Evolutionary conservation across 53 echinoderm and acorn worm genomes (phyloP).

Genomic region (Actinopyga echinites): DNA sequence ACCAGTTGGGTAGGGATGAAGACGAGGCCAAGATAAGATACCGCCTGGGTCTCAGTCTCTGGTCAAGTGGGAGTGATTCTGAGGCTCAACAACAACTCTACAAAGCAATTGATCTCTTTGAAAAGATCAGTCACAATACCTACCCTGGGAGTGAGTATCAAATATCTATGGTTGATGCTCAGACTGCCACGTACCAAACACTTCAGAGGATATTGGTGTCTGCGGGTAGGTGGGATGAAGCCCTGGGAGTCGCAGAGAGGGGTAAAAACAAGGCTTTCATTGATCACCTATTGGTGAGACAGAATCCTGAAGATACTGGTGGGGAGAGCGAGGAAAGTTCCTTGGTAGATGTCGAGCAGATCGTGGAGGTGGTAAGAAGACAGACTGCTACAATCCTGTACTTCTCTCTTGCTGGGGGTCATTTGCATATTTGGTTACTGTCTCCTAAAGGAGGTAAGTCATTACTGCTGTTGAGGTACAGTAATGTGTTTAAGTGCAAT

Average conservation of each 20-base stretch:
- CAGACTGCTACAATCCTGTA: slow-evolving; percentile 85
- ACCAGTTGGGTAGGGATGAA: slow-evolving; percentile 92
- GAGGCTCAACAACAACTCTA: slow-evolving; percentile 96
- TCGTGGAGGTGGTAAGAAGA: slow-evolving; percentile 80
- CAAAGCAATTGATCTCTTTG: slow-evolving; percentile 90
- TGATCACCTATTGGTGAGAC: slow-evolving; percentile 79
- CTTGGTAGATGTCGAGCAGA: slow-evolving; percentile 86
- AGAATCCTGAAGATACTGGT: slow-evolving; percentile 59
- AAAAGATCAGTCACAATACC: slow-evolving; percentile 82
- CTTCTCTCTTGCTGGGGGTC: slow-evolving; percentile 92
- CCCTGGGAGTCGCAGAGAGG: slow-evolving; percentile 90
- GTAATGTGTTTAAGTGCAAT: too few species aligned
- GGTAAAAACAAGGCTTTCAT: slow-evolving; percentile 93
- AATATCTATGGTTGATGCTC: slow-evolving; percentile 85
- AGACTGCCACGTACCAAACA: slow-evolving; percentile 92
- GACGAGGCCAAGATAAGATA: slow-evolving; percentile 98
- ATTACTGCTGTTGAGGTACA: too few species aligned
- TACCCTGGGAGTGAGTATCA: slow-evolving; percentile 87
- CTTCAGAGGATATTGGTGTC: slow-evolving; percentile 89
- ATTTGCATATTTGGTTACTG: slow-evolving; percentile 95
- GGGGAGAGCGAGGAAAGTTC: slow-evolving; percentile 67
- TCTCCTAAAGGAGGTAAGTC: slow-evolving; percentile 78
- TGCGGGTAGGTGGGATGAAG: slow-evolving; percentile 75
- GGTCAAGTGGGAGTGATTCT: slow-evolving; percentile 82
- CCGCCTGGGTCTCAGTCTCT: slow-evolving; percentile 92